Evolutionary conservation across 2,797 vertebrate genomes (phyloP).

Genomic region (Hephaestus fuliginosus): DNA sequence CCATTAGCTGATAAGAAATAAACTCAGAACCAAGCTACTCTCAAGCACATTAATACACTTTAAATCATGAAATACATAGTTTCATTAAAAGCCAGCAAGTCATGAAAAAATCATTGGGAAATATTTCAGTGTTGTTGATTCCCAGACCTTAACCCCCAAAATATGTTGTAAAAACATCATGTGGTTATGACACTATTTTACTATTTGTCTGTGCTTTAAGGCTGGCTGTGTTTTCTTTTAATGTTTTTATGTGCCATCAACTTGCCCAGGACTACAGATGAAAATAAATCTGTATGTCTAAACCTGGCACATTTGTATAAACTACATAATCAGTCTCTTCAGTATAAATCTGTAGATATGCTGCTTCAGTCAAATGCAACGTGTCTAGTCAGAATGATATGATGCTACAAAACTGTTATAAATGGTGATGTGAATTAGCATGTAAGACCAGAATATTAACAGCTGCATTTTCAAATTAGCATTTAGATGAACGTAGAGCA

Average conservation of each 20-base stretch:
- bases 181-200: too few relatives aligned
- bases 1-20: too few relatives aligned
- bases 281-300: too few relatives aligned
- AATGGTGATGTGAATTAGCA: too few relatives aligned
- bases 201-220: too few relatives aligned
- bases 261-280: too few relatives aligned
- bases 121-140: not conserved
- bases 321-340: not conserved
- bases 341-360: not conserved
- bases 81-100: not conserved
- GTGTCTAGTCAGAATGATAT: not conserved
- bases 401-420: not conserved
- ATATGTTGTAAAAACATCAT: not conserved
- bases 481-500: constrained; percentile 50
- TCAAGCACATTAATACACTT: not conserved
- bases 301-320: too few relatives aligned
- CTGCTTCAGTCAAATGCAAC: not conserved
- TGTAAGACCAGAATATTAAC: constrained; percentile 5
- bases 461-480: constrained; percentile 35
- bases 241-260: too few relatives aligned
- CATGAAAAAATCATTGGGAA: not conserved
- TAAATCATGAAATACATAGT: not conserved
- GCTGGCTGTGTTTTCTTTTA: too few relatives aligned
- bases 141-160: not conserved
- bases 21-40: not conserved